Base-by-base conservation (phyloP, 2,888 invertebrate genomes). In the Microchrysa polita region DNA sequence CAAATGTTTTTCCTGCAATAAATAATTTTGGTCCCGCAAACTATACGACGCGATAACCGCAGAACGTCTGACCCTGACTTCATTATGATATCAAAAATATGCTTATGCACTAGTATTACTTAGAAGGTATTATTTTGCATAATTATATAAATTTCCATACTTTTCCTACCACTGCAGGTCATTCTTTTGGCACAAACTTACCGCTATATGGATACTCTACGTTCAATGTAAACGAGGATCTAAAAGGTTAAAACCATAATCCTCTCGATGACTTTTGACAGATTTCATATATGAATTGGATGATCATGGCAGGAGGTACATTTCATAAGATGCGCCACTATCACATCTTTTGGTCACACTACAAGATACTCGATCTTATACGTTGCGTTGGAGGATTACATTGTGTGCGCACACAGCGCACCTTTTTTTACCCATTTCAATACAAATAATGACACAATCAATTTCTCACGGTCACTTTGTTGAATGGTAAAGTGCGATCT, bases 211-310 rank as follows among this genome's bases (percentile, higher is more conserved):
- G 55, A 60, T 4, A 60, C 60, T 27, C 1, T 27, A 16, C 65
- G 18, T 20, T 20, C 44, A 71, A 57, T 42, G 71, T 42, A 40
- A 67, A 40, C 5, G 60, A 72, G 48, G 48, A 42, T 72, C 22
- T 34, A 48, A 72, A 72, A 60, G 27, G 27, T 72, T 72, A 72
- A 72, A 60, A 60, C 72, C 72, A 74, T 76, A 76, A 76, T 76
- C 76, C 74, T 73, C 74, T 73, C 74, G 67, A 74, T 74, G 74
- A 76, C 73, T 76, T 76, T 74, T 76, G 76, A 76, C 76, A 76
- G 76, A 74, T 74, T 74, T 52, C 73, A 73, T 73, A 74, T 74
- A 73, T 75, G 74, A 74, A 74, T 74, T 69, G 74, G 53, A 59
- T 72, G 63, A 60, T 75, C 75, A 27, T 74, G 34, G 72, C 74